A percentile compares a stretch with the other conserved stretches of the same genome.
Evolutionary conservation across 2,113 vertebrate genomes (phyloP).

Genomic region (Pycnonotus jocosus): DNA sequence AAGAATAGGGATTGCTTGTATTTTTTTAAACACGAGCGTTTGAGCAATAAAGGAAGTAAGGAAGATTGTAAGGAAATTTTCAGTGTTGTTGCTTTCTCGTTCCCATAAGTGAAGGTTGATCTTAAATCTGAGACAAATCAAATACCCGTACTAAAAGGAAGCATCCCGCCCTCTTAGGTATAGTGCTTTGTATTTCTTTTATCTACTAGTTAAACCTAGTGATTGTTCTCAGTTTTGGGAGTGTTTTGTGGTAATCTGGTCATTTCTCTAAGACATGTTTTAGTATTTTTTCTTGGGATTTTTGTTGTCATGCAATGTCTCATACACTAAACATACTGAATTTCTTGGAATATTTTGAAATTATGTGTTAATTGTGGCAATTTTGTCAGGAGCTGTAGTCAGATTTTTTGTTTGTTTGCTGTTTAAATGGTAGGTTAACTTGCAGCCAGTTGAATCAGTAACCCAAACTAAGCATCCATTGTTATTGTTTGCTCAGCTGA

Average conservation of each 20-base stretch:
- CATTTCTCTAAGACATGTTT: not conserved
- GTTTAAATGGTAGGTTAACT: not conserved
- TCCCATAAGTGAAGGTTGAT: not conserved
- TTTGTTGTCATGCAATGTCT: not conserved
- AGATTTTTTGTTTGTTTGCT: not conserved
- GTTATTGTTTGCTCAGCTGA: not conserved
- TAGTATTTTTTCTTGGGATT: not conserved
- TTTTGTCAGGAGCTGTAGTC: not conserved
- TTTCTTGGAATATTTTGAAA: not conserved
- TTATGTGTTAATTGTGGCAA: accelerated
- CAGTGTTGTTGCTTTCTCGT: not conserved
- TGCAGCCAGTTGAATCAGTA: not conserved
- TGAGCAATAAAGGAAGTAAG: not conserved
- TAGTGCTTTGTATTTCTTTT: not conserved
- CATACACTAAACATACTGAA: not conserved
- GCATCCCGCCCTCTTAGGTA: not conserved
- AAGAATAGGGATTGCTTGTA: not conserved
- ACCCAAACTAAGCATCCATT: not conserved
- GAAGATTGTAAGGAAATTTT: not conserved
- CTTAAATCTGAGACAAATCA: not conserved
- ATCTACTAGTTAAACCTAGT: not conserved
- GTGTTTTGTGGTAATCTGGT: not conserved
- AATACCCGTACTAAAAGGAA: not conserved
- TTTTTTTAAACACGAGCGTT: not conserved
- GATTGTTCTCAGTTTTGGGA: not conserved